A percentile compares a stretch with the other conserved stretches of the same genome.
These are phyloP conservation scores for Castor canadensis DNA, from an alignment of 2,113 vertebrate species.

Conservation along the genomic window DNA sequence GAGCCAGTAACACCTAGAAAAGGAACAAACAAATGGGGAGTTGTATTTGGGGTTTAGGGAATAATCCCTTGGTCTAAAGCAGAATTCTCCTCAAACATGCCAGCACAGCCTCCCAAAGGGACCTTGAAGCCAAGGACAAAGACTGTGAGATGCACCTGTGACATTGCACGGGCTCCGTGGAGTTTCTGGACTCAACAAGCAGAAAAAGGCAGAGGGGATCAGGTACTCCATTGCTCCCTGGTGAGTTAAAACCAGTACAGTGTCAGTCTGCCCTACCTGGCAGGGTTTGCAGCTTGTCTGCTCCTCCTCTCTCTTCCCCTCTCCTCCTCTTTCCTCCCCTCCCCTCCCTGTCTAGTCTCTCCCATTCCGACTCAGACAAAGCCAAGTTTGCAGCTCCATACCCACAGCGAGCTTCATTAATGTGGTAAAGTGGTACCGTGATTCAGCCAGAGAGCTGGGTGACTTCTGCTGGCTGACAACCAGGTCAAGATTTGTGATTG, in stretches of 20 bases:
- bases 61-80: not conserved
- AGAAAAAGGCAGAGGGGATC: rapidly evolving
- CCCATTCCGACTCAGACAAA: not conserved
- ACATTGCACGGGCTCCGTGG: not conserved
- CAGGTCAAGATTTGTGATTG: not conserved
- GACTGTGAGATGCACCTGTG: not conserved
- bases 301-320: not conserved
- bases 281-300: not conserved
- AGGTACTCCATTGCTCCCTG: not conserved
- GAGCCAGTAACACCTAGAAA: not conserved
- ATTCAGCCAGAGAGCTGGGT: not conserved
- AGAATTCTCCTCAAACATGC: not conserved
- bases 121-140: not conserved
- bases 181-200: not conserved
- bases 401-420: not conserved
- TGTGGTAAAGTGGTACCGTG: not conserved
- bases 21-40: not conserved
- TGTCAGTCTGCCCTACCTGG: not conserved
- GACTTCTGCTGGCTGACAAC: not conserved
- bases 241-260: not conserved
- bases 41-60: not conserved
- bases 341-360: not conserved
- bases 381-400: not conserved
- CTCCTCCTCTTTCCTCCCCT: not conserved
- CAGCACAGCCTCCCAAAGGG: not conserved